Percentiles rank a stretch among this genome's conserved stretches.
phyloP scores from a whole-genome alignment of 2,888 invertebrate genomes.

The Sarcophaga rosellei region DNA sequence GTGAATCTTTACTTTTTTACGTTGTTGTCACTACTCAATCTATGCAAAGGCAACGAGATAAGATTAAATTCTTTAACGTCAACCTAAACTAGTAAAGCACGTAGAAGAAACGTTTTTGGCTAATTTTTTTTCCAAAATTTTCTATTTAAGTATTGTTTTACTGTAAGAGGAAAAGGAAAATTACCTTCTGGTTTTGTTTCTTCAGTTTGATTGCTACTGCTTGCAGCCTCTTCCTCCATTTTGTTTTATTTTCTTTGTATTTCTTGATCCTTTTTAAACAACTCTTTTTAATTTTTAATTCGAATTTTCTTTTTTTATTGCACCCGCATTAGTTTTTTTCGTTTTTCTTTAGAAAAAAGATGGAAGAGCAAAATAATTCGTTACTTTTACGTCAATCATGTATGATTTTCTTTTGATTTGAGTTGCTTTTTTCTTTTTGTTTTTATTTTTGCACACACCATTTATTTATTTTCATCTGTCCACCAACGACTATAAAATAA shows the following conservation, averaged over 20 bases:
- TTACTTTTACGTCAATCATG: constrained; percentile 59
- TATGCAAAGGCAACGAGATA: constrained; percentile 13
- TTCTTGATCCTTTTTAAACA: constrained; percentile 21
- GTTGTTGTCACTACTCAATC: too few relatives aligned
- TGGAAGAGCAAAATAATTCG: constrained; percentile 40
- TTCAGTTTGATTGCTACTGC: constrained; percentile 28
- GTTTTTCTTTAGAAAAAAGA: constrained; percentile 31
- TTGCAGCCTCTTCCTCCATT: constrained; percentile 46
- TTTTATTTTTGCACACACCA: constrained; percentile 33
- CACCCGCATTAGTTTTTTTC: constrained; percentile 40
- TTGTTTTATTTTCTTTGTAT: constrained; percentile 19
- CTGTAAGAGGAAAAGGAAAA: not conserved
- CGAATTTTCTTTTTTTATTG: not conserved
- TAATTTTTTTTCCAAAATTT: not conserved
- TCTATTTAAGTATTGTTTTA: not conserved
- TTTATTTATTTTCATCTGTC: constrained; percentile 1
- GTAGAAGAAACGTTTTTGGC: constrained; percentile 28
- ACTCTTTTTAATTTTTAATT: constrained; percentile 2
- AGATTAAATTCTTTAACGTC: constrained; percentile 39
- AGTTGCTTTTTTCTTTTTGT: constrained; percentile 14
- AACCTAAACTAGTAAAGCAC: not conserved
- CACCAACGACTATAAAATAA: constrained; percentile 51
- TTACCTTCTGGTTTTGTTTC: constrained; percentile 61
- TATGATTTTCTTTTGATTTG: constrained; percentile 19
- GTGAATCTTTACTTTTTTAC: too few relatives aligned